These are phyloP conservation scores for Agriopis aurantiaria DNA, from an alignment of 2,888 invertebrate species.

Conservation along the genomic window DNA sequence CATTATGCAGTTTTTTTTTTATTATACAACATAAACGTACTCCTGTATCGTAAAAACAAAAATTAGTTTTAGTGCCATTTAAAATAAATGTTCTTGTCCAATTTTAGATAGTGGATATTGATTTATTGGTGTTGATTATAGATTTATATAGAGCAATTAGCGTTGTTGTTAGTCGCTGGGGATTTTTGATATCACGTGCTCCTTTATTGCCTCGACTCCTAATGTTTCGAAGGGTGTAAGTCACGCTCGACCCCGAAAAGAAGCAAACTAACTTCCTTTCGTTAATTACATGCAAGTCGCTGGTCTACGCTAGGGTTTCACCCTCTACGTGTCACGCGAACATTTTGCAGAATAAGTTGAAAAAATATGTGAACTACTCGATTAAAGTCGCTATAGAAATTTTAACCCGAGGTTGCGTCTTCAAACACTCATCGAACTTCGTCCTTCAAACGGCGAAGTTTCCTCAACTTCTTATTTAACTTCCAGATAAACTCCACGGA, in stretches of 20 bases:
- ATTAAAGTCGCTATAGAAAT: neutral
- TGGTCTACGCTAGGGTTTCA: slow-evolving; percentile 63
- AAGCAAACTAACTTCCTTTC: slow-evolving; percentile 76
- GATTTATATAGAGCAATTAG: slow-evolving; percentile 49
- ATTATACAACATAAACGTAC: slow-evolving; percentile 27
- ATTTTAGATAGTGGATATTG: slow-evolving; percentile 28
- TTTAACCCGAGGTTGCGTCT: slow-evolving; percentile 46
- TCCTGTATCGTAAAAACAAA: slow-evolving; percentile 17
- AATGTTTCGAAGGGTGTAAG: slow-evolving; percentile 72
- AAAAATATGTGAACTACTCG: slow-evolving; percentile 19
- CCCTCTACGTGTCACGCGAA: slow-evolving; percentile 74
- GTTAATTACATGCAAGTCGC: slow-evolving; percentile 79
- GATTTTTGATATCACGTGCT: slow-evolving; percentile 63
- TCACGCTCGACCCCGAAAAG: slow-evolving; percentile 76
- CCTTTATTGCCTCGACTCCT: slow-evolving; percentile 71
- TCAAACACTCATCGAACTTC: slow-evolving; percentile 59
- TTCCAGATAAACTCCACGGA: slow-evolving; percentile 53
- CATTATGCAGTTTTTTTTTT: slow-evolving; percentile 48
- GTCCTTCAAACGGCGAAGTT: slow-evolving; percentile 41
- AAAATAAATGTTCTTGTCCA: slow-evolving; percentile 29
- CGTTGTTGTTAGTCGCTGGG: slow-evolving; percentile 57
- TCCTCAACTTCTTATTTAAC: slow-evolving; percentile 60
- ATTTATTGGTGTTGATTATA: slow-evolving; percentile 33
- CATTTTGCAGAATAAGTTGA: slow-evolving; percentile 57
- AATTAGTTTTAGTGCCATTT: slow-evolving; percentile 23